phyloP scores from a whole-genome alignment of 92 coral and sea anemone genomes.

The Porites lobata region DNA sequence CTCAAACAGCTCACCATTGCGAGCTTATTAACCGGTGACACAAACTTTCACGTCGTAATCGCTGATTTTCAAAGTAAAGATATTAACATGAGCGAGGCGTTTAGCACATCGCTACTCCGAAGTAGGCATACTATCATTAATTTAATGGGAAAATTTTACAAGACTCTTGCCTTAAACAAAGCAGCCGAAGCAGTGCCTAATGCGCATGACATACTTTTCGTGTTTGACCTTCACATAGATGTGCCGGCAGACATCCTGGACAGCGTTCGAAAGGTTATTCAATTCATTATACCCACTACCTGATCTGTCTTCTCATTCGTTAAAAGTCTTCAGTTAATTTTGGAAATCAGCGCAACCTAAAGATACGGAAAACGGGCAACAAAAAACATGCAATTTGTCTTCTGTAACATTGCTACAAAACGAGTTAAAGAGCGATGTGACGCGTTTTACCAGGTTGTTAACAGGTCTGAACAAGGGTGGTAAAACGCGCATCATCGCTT shows the following conservation, averaged over 20 bases:
- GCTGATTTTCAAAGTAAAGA: neutral
- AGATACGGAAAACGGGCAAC: no score
- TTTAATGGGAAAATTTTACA: neutral
- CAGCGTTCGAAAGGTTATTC: neutral
- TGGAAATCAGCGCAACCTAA: no score
- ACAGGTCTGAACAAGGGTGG: no score
- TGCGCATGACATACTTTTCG: neutral
- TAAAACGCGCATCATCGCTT: no score
- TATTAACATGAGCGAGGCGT: neutral
- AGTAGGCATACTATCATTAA: neutral
- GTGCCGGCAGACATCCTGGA: neutral
- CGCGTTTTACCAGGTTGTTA: no score
- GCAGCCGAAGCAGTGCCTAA: neutral
- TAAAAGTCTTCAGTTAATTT: neutral
- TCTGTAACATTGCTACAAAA: no score
- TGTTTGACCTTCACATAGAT: neutral
- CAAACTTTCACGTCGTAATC: neutral
- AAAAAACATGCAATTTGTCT: no score
- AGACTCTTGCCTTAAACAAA: neutral
- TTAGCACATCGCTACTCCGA: neutral
- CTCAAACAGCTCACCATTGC: neutral
- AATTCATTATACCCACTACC: no score
- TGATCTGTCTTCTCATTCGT: neutral
- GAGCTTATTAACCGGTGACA: neutral
- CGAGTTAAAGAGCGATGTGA: no score